Evolutionary conservation across 2,888 invertebrate species (phyloP), one percentile per base, ranked within the genome.

Genomic region (Spisula subtruncata): DNA sequence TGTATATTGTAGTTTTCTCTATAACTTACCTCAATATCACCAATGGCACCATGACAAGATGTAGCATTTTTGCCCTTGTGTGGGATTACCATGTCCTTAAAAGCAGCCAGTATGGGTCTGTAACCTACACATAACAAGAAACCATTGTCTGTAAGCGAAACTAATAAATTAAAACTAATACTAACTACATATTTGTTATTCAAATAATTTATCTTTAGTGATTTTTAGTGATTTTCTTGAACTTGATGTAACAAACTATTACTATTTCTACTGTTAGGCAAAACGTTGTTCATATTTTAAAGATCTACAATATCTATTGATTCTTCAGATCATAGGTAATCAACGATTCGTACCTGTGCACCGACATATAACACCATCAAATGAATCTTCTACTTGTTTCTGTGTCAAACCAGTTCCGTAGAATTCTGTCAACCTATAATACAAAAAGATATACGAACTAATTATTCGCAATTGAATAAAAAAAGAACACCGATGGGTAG

Each of bases 101-200:
- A 98, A 2, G 98, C 98, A 95, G 98, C 98, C 84, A 98, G 97
- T 90, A 98, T 98, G 0, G 98, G 97, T 8, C 98, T 97, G 95
- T 98, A 98, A 0, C 98, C 98, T 96, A 89, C n/a, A 51, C 5
- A 1, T 6, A 10, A 12, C 51, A 51, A 1, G 1, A 51, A 51
- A 16, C 16, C 51, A 51, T 51, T 16, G 14, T 10, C 51, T 12
- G 51, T 12, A 51, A 51, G 16, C 51, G 16, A 51, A 51, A 51
- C 51, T 51, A 8, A 16, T 16, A 1, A 51, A 10, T 1, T 51
- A 8, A 5, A 5, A 5, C 41, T 41, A 41, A 5, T 5, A 5
- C 41, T 41, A 8, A 8, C 4, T 41, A 41, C 41, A 41, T 41
- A 41, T 41, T 41, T 41, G 41, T 41, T 41, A 41, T 41, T 41